Evolutionary conservation across 2,113 vertebrate genomes (phyloP), one percentile per base, ranked within the genome.

Genomic region (Paedocypris sp.): DNA sequence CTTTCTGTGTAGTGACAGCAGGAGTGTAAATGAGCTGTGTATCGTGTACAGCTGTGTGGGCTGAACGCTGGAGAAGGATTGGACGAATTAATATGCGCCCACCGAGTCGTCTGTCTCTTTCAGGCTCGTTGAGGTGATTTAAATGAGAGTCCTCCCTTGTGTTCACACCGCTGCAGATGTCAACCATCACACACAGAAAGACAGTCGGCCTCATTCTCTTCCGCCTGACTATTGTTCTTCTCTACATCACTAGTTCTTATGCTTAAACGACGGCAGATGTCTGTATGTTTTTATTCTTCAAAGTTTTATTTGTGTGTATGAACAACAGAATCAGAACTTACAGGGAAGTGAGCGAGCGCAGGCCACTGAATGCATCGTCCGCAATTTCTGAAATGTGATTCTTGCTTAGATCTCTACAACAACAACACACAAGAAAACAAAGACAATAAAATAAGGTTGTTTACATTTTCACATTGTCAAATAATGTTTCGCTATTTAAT

Each of bases 341-440:
- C 95, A 99, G 78, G 1, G 95, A 99, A 10, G 90, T 93, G 80
- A 99, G 93, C 2, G 90, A 96, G 65, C 93, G 92, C 67, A 99
- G 88, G 71, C 95, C 94, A 41, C 85, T 91, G 83, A 99, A 99
- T 23, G 95, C 91, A 60, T 99, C 93, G 1, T 89, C 86, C 0
- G 95, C 94, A 16, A 99, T 89, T 79, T 98, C 95, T 9, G 91
- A 90, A 80, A 99, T 91, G 77, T 99, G 94, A 83, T 99, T 99
- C 86, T 98, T 99, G 82, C 95, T 99, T 82, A 99, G 84, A 82
- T 99, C 95, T 85, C 95, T 99, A 82, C 35, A 79, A 86, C 80
- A 66, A 33, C 28, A 33, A 23, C 13, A 52, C 39, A 45, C 36
- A 68, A 20, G 48, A 7, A 32, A 39, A 61, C 10, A 42, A 35